These are phyloP conservation scores for Papilio glaucus DNA, from an alignment of 1,140 invertebrate species.

Conservation along the genomic window DNA sequence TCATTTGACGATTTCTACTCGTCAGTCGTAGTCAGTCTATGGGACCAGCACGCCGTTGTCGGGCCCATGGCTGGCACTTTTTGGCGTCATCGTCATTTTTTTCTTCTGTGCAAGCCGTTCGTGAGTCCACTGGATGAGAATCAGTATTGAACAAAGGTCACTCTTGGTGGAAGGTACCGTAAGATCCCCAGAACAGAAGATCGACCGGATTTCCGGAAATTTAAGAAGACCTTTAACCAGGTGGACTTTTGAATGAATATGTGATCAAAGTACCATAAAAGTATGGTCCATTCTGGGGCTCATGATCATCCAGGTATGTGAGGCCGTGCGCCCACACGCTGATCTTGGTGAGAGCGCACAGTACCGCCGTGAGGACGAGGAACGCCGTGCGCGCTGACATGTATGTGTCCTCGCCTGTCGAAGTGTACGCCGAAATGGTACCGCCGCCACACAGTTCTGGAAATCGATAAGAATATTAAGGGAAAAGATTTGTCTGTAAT, in stretches of 20 bases:
- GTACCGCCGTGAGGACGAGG: constrained; percentile 54
- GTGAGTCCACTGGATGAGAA: no score
- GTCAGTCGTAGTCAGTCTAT: no score
- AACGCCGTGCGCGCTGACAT: constrained; percentile 45
- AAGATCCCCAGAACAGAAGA: no score
- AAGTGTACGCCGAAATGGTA: constrained; percentile 44
- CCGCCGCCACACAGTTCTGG: constrained; percentile 62
- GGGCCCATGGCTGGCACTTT: no score
- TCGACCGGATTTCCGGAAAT: no score
- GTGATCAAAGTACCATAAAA: constrained; percentile 61
- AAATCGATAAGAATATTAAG: constrained; percentile 1
- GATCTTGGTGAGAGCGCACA: constrained; percentile 62
- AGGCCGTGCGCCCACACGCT: constrained; percentile 69
- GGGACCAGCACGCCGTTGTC: no score
- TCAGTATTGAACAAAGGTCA: no score
- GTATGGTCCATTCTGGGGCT: constrained; percentile 68
- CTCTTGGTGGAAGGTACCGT: no score
- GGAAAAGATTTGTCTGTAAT: no score
- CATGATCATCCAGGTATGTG: constrained; percentile 70
- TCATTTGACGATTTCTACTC: no score
- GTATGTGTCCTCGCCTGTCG: constrained; percentile 31
- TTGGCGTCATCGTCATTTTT: no score
- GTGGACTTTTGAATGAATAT: not conserved
- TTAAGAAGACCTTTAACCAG: not conserved
- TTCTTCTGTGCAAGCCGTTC: no score